Evolutionary conservation across 2,888 invertebrate genomes (phyloP).

Genomic region (Pachliopta kotzebuea): DNA sequence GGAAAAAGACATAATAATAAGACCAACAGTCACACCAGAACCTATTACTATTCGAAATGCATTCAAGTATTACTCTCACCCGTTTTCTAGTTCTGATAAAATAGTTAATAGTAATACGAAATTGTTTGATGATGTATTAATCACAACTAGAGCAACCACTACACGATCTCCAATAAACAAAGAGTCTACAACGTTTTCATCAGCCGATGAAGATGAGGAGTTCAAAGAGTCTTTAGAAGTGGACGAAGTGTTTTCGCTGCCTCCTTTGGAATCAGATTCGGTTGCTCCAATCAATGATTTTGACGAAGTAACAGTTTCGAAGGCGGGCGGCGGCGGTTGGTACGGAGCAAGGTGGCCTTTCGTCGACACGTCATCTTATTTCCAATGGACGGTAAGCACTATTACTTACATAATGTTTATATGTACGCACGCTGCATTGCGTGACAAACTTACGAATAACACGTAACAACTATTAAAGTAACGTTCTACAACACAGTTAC

Average conservation of each 20-base stretch:
- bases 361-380: conserved; percentile 83
- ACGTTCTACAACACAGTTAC: neutral
- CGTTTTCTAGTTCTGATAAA: conserved; percentile 52
- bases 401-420: conserved; percentile 20
- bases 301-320: conserved; percentile 70
- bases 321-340: conserved; percentile 75
- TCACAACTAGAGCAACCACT: conserved; percentile 60
- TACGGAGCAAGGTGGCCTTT: conserved; percentile 83
- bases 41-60: conserved; percentile 56
- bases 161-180: conserved; percentile 45
- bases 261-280: conserved; percentile 63
- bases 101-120: conserved; percentile 52
- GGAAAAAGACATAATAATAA: conserved; percentile 67
- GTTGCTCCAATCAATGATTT: conserved; percentile 50
- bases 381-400: conserved; percentile 83
- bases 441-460: conserved; percentile 29
- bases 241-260: conserved; percentile 71
- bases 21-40: conserved; percentile 62
- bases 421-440: conserved; percentile 31
- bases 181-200: conserved; percentile 56
- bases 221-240: conserved; percentile 71
- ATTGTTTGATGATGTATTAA: conserved; percentile 60
- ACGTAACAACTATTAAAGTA: conserved; percentile 6
- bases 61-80: conserved; percentile 57
- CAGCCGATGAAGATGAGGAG: conserved; percentile 71